These are phyloP conservation scores for Pyrrhosoma nymphula DNA, from an alignment of 2,888 invertebrate species.

Conservation along the genomic window DNA sequence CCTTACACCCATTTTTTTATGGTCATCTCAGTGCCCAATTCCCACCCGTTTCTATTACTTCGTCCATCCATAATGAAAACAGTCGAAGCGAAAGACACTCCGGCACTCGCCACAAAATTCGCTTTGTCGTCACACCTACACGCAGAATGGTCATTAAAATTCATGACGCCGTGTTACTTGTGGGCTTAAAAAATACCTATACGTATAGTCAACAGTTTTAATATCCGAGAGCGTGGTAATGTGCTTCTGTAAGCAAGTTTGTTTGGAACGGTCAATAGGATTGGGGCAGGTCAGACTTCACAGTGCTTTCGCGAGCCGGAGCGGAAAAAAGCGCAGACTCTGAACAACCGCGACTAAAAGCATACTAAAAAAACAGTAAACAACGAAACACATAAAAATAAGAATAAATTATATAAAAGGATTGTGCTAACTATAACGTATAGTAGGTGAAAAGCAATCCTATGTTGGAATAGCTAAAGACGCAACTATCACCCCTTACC, in stretches of 20 bases:
- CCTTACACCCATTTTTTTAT: neutral
- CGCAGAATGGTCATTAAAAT: neutral
- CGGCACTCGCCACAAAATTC: neutral
- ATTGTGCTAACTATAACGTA: too few relatives aligned
- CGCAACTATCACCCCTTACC: too few relatives aligned
- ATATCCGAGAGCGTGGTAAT: neutral
- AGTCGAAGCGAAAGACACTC: neutral
- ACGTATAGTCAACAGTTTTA: neutral
- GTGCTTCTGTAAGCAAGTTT: neutral
- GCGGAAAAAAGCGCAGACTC: neutral
- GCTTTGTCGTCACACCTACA: neutral
- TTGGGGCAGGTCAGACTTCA: neutral
- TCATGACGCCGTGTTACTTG: neutral
- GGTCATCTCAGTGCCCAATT: neutral
- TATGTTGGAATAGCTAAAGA: too few relatives aligned
- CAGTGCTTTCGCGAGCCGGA: neutral
- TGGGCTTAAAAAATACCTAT: neutral
- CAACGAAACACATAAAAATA: too few relatives aligned
- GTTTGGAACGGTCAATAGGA: neutral
- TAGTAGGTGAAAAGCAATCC: too few relatives aligned
- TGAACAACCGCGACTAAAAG: neutral
- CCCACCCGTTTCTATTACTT: neutral
- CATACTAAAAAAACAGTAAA: neutral
- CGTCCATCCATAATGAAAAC: neutral
- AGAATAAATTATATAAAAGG: too few relatives aligned